Conservation (phyloP, 2,113 vertebrate species). For the Paracyprichromis sp. region DNA sequence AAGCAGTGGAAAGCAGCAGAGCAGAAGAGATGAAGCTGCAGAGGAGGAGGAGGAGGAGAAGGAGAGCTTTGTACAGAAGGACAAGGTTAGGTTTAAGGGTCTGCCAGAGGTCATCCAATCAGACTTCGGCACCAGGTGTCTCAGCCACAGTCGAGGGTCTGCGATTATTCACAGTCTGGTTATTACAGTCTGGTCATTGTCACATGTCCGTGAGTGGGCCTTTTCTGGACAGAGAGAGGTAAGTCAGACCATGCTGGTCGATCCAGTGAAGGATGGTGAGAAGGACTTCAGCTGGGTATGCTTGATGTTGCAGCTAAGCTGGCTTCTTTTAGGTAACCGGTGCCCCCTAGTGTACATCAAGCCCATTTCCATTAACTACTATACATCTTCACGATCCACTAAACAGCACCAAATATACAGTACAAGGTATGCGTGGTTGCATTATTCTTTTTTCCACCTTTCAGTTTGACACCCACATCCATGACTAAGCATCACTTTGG, state of each 20-base stretch:
- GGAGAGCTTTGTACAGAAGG: conserved; percentile 25
- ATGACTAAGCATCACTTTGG: conserved; percentile 20
- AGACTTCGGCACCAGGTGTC: conserved; percentile 6
- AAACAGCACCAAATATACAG: conserved; percentile 47
- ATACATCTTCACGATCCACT: conserved; percentile 52
- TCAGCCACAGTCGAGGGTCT: not conserved
- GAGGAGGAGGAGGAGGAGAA: conserved; percentile 8
- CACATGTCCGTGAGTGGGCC: not conserved
- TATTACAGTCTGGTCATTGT: conserved; percentile 6
- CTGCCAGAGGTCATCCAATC: conserved; percentile 41
- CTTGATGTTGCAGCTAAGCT: conserved; percentile 5
- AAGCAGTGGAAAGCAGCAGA: conserved; percentile 80
- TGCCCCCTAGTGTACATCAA: conserved; percentile 42
- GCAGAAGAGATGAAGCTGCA: conserved; percentile 56
- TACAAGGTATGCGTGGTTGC: conserved; percentile 22
- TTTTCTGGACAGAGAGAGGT: not conserved
- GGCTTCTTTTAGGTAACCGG: conserved; percentile 1
- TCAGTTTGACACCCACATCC: conserved; percentile 26
- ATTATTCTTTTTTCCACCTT: not conserved
- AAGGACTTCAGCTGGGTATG: not conserved
- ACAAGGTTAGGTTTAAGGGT: conserved; percentile 5
- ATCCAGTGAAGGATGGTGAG: not conserved
- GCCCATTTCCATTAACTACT: conserved; percentile 24
- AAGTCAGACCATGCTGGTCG: not conserved
- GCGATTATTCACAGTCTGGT: conserved; percentile 17